A percentile compares a stretch with the other conserved stretches of the same genome.
Evolutionary conservation across 1,140 invertebrate genomes (phyloP).

Genomic region (Leguminivora glycinivorella): DNA sequence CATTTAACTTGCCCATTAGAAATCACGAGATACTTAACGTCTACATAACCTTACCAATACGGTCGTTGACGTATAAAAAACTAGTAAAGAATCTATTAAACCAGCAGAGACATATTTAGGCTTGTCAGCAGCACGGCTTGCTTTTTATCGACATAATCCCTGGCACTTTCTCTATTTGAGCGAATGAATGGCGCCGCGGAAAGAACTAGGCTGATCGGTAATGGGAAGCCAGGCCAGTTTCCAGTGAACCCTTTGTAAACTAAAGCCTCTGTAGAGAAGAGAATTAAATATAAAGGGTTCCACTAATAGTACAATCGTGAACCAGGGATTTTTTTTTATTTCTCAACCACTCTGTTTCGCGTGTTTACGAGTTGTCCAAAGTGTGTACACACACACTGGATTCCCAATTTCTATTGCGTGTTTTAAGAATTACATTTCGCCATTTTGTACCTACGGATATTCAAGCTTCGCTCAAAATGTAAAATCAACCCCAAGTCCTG

Average conservation of each 20-base stretch:
- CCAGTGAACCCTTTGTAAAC: not conserved
- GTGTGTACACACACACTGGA: no score
- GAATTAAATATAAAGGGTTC: not conserved
- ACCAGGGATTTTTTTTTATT: no score
- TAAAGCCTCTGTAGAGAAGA: not conserved
- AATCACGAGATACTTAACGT: slow-evolving; percentile 23
- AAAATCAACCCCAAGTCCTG: no score
- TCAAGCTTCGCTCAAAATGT: no score
- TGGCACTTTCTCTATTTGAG: slow-evolving; percentile 20
- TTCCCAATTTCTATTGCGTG: no score
- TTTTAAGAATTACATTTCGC: no score
- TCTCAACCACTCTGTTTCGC: no score
- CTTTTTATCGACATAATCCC: slow-evolving; percentile 13
- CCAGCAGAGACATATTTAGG: slow-evolving; percentile 23
- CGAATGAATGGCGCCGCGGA: slow-evolving; percentile 15
- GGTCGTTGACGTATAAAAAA: slow-evolving; percentile 11
- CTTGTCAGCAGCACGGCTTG: slow-evolving; percentile 9
- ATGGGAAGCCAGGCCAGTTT: not conserved
- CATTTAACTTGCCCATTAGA: slow-evolving; percentile 14
- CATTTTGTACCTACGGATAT: no score
- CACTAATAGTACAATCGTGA: no score
- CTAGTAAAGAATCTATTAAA: slow-evolving; percentile 19
- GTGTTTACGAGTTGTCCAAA: no score
- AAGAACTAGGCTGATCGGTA: slow-evolving; percentile 18
- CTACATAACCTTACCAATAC: slow-evolving; percentile 22